Conservation (phyloP, 2,888 invertebrate species). For the Amaurobius ferox region DNA sequence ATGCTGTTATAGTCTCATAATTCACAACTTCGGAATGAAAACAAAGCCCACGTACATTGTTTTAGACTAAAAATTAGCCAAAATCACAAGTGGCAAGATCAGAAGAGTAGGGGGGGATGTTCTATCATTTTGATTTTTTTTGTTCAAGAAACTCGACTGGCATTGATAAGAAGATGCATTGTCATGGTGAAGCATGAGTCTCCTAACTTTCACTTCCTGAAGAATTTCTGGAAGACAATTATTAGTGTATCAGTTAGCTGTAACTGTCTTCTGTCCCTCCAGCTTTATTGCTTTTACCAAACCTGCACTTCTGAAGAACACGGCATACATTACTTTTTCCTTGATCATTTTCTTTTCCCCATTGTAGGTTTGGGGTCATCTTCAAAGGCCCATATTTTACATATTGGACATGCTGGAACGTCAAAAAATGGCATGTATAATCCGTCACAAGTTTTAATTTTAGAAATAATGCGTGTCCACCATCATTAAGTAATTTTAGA, state of each 20-base stretch:
- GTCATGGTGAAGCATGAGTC: constrained; percentile 26
- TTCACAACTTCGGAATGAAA: constrained; percentile 23
- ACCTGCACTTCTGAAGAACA: constrained; percentile 31
- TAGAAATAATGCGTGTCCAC: too few species aligned
- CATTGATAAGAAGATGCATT: constrained; percentile 23
- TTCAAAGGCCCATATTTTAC: constrained; percentile 2
- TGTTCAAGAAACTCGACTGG: constrained; percentile 21
- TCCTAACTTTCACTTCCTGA: constrained; percentile 9
- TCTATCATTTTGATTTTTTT: constrained; percentile 16
- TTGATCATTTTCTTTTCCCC: background rate
- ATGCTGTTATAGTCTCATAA: constrained; percentile 6
- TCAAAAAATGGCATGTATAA: background rate
- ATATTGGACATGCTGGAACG: background rate
- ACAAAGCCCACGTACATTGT: background rate
- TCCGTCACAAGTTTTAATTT: too few species aligned
- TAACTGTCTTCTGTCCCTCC: constrained; percentile 17
- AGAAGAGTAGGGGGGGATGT: constrained; percentile 15
- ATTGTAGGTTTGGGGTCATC: background rate
- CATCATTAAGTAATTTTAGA: too few species aligned
- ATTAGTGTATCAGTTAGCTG: constrained; percentile 15
- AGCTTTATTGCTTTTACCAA: background rate
- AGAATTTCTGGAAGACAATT: constrained; percentile 27
- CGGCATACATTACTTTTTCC: constrained; percentile 21
- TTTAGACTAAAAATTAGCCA: constrained; percentile 3
- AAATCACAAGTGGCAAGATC: constrained; percentile 21